Conservation (phyloP, 2,113 vertebrate species). For the Hemiscyllium ocellatum region DNA sequence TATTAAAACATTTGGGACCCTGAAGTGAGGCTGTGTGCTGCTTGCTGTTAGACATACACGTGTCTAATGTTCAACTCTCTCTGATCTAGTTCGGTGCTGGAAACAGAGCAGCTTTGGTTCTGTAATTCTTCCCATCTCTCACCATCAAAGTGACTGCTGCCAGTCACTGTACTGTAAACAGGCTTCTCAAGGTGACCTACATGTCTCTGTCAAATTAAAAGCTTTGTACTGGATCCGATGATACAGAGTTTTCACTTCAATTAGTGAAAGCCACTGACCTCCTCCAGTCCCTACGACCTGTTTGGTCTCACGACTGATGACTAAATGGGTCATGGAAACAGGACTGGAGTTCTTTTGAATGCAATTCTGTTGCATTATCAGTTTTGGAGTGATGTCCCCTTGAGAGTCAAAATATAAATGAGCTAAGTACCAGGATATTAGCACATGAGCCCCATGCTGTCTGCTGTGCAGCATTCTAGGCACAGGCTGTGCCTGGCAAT, state of each 20-base stretch:
- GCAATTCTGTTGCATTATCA: too few relatives aligned
- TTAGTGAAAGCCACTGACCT: not conserved
- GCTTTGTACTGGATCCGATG: not conserved
- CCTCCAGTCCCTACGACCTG: not conserved
- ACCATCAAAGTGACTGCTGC: not conserved
- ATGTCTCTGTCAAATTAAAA: not conserved
- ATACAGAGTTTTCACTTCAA: not conserved
- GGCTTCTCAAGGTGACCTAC: not conserved
- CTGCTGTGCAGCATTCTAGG: too few relatives aligned
- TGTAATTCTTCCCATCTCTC: not conserved
- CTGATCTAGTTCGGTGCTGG: not conserved
- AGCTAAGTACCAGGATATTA: too few relatives aligned
- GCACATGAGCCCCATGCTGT: too few relatives aligned
- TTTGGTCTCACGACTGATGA: not conserved
- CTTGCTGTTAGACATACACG: not conserved
- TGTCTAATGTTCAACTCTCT: not conserved
- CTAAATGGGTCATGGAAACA: not conserved
- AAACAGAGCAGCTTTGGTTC: not conserved
- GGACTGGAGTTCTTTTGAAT: too few relatives aligned
- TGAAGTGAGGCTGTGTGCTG: not conserved
- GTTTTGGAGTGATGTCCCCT: too few relatives aligned
- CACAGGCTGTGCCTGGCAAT: too few relatives aligned
- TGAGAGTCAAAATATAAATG: too few relatives aligned
- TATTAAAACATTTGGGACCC: not conserved
- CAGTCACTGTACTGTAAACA: not conserved